Base-by-base conservation (phyloP, 2,113 vertebrate species). In the Nothoprocta pentlandii region DNA sequence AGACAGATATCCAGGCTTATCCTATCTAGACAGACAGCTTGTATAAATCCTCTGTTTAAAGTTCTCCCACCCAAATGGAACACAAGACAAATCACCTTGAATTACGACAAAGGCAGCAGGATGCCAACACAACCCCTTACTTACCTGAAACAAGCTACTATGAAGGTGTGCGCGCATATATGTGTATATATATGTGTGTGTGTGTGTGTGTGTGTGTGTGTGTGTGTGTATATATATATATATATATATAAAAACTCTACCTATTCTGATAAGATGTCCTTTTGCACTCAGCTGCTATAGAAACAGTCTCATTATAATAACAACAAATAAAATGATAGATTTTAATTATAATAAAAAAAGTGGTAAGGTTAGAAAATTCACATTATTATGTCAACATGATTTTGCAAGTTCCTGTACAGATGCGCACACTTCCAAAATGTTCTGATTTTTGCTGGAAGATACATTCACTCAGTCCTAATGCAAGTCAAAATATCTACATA, bases 21-120 rank as follows among this genome's bases (percentile, higher is more conserved):
- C 41, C 58, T 16, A 41, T 58, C 56, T 76, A 62, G 76, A 91
- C 16, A 94, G 92, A 79, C 93, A 90, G 87, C 61, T 88, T 92
- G 80, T 78, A 94, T 81, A 94, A 95, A 96, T 90, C 90, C 63
- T 58, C 56, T 41, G 3, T 74, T 90, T 90, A 83, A 94, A 77
- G 81, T 94, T 94, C 81, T 95, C 68, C 73, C 82, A 71, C 64
- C 80, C 80, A 90, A 81, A 80, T 51, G 47, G 73, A 76, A 84
- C 91, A 51, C 36, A 77, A 90, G 76, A 58, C 25, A 78, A 85
- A 91, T 87, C 64, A 94, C 21, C 47, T 83, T 78, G 56, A 94
- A 85, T 93, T 84, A 86, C 17, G 69, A 73, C 44, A 73, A 92
- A 80, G 47, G 51, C 67, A 26, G 56, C 39, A 94, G 44, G 32